Evolutionary conservation across 2,797 vertebrate species (phyloP), one percentile per base, ranked within the genome.

Genomic region (Scarus forsteni): DNA sequence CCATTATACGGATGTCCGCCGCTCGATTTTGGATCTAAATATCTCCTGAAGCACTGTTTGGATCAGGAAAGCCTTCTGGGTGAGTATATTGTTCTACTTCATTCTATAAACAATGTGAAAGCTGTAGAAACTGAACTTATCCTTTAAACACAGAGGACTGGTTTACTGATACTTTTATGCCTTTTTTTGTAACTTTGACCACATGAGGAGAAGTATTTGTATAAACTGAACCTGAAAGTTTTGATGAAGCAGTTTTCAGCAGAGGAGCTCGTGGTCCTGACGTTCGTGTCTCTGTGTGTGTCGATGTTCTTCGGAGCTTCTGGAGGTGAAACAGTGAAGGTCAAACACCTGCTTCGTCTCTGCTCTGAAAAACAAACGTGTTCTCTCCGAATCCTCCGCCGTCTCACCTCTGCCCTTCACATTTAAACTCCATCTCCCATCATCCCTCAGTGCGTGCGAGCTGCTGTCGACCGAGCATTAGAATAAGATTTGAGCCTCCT

Each of bases 401-500:
- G 35, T 8, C 49, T 65, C 57, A 61, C 51, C 39, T 57, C n/a
- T 51, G 52, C 52, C 56, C 49, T 1, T 40, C 39, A 27, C 62
- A 60, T 60, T 52, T 12, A 53, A 36, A 54, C 64, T 18, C 16
- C 15, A 45, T 27, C 58, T 70, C 75, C 48, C 67, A 52, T 70
- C 69, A 76, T 70, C 49, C 63, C 39, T 69, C 70, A 58, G 35
- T 48, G 68, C 14, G 1, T 51, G 16, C 13, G 45, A 42, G 64
- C 70, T 45, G 56, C 40, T 58, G 63, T 58, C 75, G 70, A 80
- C 83, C 52, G 60, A 70, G 51, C 76, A 79, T 85, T 85, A 80
- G 48, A 82, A 82, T 70, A 74, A 70, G 72, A 84, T 88, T 86
- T 64, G 70, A 76, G 75, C 77, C 86, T 58, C 70, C 86, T 88